Base-by-base conservation (phyloP, 2,888 invertebrate species). In the Hipparchia sbordonii region DNA sequence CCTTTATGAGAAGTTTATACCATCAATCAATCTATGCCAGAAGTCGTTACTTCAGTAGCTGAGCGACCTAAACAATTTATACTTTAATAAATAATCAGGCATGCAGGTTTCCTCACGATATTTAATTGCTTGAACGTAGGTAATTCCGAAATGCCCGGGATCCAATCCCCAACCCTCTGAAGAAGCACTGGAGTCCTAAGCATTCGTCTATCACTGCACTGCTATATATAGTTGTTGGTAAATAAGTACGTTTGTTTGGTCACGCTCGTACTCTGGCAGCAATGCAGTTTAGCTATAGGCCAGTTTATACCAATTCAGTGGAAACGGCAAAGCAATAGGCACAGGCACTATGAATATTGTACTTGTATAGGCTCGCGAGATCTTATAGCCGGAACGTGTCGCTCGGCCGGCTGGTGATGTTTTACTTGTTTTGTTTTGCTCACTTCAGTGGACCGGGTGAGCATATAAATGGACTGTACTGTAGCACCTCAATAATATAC, bases 281-380 rank as follows among this genome's bases (percentile, higher is more conserved):
- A 80, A 82, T 39, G 39, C 39, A 79, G 67, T 60, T 60, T 63
- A 52, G 62, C 56, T 68, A 71, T 60, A 67, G 65, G 33, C 39
- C 82, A 63, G 86, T 86, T 87, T 85, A 88, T 86, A 87, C 86
- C 87, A 85, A 88, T 89, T 88, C 89, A 88, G 78, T 89, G 87
- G 87, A 88, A 90, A 82, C 68, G 59, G 59, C 68, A 48, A 7
- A 1, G 48, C 48, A 48, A 68, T 59, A 68, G 59, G 68, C 57
- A 23, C 9, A 67, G 52, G 46, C 67, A n/a, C 23, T 33, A 51
- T 52, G 9, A 7, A 13, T 62, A 45, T 7, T 7, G 10, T 13
- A 62, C 10, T 62, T 12, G 48, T 51, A 46, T 39, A 12, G 13
- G 23, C 46, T 13, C 48, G 66, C 71, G 60, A 60, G 66, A 52